phyloP scores from a whole-genome alignment of 2,113 vertebrate genomes.

The Struthidea cinerea region DNA sequence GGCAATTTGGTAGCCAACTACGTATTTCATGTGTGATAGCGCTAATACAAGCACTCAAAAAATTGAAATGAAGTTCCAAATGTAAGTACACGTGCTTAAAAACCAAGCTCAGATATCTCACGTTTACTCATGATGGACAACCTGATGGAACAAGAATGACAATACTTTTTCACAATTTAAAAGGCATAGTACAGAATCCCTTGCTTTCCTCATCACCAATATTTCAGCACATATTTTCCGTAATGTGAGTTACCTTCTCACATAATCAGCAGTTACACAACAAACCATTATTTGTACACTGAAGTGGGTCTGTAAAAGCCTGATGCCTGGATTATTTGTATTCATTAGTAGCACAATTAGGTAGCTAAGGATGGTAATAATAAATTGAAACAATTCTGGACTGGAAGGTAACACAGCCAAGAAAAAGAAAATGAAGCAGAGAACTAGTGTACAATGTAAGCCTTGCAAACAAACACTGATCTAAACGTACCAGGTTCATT shows the following conservation, averaged over 20 bases:
- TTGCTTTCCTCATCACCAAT: not conserved
- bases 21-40: not conserved
- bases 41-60: not conserved
- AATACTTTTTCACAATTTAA: not conserved
- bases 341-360: slow-evolving; percentile 52
- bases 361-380: slow-evolving; percentile 48
- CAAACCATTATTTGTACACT: slow-evolving; percentile 32
- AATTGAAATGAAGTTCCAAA: not conserved
- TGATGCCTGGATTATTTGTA: slow-evolving; percentile 40
- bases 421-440: slow-evolving; percentile 42
- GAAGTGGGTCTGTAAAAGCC: slow-evolving; percentile 19
- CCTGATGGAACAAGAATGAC: not conserved
- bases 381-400: slow-evolving; percentile 27
- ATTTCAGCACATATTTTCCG: not conserved
- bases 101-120: not conserved
- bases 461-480: not conserved
- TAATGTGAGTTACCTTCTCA: not conserved
- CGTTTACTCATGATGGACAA: not conserved
- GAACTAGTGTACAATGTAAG: not conserved
- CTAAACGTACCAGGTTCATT: accelerated
- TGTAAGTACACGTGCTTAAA: not conserved
- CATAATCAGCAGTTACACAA: not conserved
- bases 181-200: not conserved
- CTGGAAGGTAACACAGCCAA: slow-evolving; percentile 14
- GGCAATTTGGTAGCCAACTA: slow-evolving; percentile 28